Base-by-base conservation (phyloP, 1,140 invertebrate species). In the Apis laboriosa region DNA sequence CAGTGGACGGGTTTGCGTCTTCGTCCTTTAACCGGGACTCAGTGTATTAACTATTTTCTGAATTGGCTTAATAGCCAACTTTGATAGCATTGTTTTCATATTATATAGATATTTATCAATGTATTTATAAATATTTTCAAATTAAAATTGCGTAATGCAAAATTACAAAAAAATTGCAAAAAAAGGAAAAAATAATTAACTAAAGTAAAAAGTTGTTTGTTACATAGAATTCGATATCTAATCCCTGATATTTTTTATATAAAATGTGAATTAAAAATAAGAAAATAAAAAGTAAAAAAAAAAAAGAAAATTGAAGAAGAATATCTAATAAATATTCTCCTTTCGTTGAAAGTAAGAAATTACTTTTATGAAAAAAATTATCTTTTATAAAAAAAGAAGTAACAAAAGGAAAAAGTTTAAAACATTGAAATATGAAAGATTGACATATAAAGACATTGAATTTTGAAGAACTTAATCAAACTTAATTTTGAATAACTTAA, bases 11-110 rank as follows among this genome's bases (percentile, higher is more conserved):
- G 51, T 56, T 63, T 74, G 67, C 61, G 34, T 56, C 55, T 68
- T n/a, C 24, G 71, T 86, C 61, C 80, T 86, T 83, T 75, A 74
- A 64, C 76, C 61, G n/a, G 56, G 43, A 13, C 2, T 15, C 67
- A 28, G 67, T 9, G 5, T 56, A 49, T 78, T 53, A 53, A 64
- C 81, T 66, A 83, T 83, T 83, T 78, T 83, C 53, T 71, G 56
- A 56, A 83, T 68, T 55, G 55, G 64, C 73, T 68, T 53, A 76
- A 76, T 58, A 58, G 34, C n/a, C 53, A 66, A 63, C n/a, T n/a
- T 28, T 56, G 63, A 58, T 51, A 53, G 21, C 24, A 34, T 34
- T 34, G 24, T 55, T 63, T 19, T 49, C 1, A 55, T 28, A 9
- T 76, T 53, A 64, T 34, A 64, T 21, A 17, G 8, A 70, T 49